A percentile compares a stretch with the other conserved stretches of the same genome.
These are phyloP conservation scores for Seriola rivoliana DNA, from an alignment of 2,113 vertebrate genomes.

Conservation along the genomic window DNA sequence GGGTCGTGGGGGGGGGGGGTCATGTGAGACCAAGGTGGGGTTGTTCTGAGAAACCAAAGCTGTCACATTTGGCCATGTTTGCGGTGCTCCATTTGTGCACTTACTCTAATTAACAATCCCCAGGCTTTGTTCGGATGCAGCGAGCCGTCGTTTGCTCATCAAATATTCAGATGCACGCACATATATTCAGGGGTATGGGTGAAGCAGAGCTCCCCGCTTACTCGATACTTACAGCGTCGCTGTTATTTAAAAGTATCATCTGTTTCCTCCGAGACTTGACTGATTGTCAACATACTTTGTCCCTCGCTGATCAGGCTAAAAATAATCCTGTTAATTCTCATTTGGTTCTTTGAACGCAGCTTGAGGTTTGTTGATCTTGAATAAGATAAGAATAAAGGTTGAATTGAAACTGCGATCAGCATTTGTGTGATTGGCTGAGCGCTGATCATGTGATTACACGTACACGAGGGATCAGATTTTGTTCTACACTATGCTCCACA, in stretches of 20 bases:
- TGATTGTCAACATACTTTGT: not conserved
- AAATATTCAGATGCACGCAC: constrained; percentile 62
- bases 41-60: constrained; percentile 4
- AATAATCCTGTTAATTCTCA: not conserved
- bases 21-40: constrained; percentile 13
- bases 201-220: constrained; percentile 1
- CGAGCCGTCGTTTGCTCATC: constrained; percentile 53
- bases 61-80: constrained; percentile 16
- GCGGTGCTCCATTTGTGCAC: constrained; percentile 44
- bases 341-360: not conserved
- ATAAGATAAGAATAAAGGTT: too few species aligned
- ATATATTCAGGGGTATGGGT: constrained; percentile 7
- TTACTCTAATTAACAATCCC: constrained; percentile 69
- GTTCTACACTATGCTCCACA: too few species aligned
- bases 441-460: too few species aligned
- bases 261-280: not conserved
- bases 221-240: constrained; percentile 19
- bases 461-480: too few species aligned
- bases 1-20: not conserved
- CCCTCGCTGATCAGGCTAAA: not conserved
- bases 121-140: constrained; percentile 59
- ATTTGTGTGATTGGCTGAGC: too few species aligned
- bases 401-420: too few species aligned
- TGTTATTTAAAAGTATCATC: constrained; percentile 54
- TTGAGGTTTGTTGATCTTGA: not conserved